Evolutionary conservation across 2,888 invertebrate genomes (phyloP), one percentile per base, ranked within the genome.

Genomic region (Coenonympha glycerion): DNA sequence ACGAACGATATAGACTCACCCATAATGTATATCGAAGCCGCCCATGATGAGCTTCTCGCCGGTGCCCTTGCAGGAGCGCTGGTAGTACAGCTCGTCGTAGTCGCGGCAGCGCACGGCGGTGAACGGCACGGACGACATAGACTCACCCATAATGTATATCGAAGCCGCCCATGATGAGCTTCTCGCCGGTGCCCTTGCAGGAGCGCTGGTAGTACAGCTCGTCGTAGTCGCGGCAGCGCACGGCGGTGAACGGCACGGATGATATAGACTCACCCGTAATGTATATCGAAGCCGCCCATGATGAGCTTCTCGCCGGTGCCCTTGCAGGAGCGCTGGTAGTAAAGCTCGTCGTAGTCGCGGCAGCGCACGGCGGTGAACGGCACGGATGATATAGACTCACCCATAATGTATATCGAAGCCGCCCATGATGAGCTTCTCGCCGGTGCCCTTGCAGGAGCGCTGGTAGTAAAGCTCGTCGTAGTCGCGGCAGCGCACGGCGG

Each of bases 21-120:
- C 87, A 47, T 87, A 87, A 62, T 87, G 87, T 69, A 87, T 85
- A 56, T 80, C 71, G 61, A 88, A 81, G 53, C 86, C 82, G 21
- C 87, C 88, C 88, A 89, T 83, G n/a, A 85, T 75, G 21, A 86
- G 71, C 3, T 80, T 88, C 59, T 88, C 87, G 0, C 88, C 88
- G 1, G 87, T 88, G 16, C 87, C 87, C 52, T 72, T 68, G 49
- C 88, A n/a, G n/a, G n/a, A n/a, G 49, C 87, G 78, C 0, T 63
- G 59, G 64, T 86, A 85, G 61, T 79, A 85, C 2, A 87, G 62
- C 55, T 87, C 87, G 37, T 87, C 78, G 57, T 87, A 87, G 52
- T 70, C 77, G 51, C 68, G 64, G 52, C 89, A 89, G 0, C 83
- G 67, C 1, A 86, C 81, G 1, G 86, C 87, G 0, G 82, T 81